Evolutionary conservation across 2,888 invertebrate genomes (phyloP).

Genomic region (Cataglyphis livida): DNA sequence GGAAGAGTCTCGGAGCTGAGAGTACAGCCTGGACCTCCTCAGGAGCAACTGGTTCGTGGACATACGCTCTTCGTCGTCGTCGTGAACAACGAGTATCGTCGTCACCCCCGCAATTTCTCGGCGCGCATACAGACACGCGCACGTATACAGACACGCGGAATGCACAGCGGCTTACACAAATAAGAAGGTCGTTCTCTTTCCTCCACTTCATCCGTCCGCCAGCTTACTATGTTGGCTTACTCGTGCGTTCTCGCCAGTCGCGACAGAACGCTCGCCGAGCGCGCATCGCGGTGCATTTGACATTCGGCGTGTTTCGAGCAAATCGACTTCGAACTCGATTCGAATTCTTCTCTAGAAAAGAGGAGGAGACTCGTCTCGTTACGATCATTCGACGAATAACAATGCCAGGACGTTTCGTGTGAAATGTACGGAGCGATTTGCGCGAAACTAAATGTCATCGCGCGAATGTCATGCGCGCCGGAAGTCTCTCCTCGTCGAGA

Average conservation of each 20-base stretch:
- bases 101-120: conserved; percentile 71
- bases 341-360: neutral
- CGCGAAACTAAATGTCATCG: neutral
- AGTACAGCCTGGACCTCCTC: conserved; percentile 4
- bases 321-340: neutral
- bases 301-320: conserved; percentile 28
- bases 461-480: conserved; percentile 17
- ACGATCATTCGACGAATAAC: neutral
- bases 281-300: conserved; percentile 56
- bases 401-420: neutral
- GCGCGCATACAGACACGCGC: conserved; percentile 9
- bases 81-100: conserved; percentile 52
- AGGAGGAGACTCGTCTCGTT: neutral
- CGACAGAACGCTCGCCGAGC: conserved; percentile 76
- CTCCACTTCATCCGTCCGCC: conserved; percentile 63
- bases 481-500: neutral
- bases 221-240: conserved; percentile 65
- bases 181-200: conserved; percentile 82
- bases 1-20: conserved; percentile 22
- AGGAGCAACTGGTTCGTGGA: conserved; percentile 45
- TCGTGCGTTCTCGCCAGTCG: conserved; percentile 74
- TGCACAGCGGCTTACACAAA: conserved; percentile 41
- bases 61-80: conserved; percentile 42
- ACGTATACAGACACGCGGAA: neutral
- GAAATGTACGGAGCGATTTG: neutral